Percentiles rank a stretch among this genome's conserved stretches.
Evolutionary conservation across 2,888 invertebrate species (phyloP).

Genomic region (Drosophila incognita): DNA sequence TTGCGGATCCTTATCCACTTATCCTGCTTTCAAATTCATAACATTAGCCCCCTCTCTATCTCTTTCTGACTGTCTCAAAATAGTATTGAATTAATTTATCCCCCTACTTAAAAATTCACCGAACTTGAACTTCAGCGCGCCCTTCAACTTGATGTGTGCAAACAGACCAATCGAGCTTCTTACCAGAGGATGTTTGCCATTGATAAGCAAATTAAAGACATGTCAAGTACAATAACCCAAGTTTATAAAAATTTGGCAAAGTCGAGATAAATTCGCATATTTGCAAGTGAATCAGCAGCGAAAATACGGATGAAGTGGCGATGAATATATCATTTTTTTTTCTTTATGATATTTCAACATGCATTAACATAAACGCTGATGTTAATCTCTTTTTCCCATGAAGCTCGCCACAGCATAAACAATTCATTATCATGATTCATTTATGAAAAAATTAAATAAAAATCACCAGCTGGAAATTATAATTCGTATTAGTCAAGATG

Average conservation of each 20-base stretch:
- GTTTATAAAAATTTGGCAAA: slow-evolving; percentile 29
- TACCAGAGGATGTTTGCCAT: slow-evolving; percentile 71
- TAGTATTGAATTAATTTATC: not conserved
- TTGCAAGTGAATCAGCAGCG: slow-evolving; percentile 73
- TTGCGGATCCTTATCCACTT: not conserved
- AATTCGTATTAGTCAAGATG: slow-evolving; percentile 68
- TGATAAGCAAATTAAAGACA: slow-evolving; percentile 62
- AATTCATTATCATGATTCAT: slow-evolving; percentile 82
- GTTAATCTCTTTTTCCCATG: slow-evolving; percentile 82
- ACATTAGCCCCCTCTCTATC: not conserved
- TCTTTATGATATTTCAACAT: slow-evolving; percentile 72
- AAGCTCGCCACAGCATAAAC: slow-evolving; percentile 71
- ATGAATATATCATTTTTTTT: slow-evolving; percentile 57
- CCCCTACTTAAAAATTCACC: slow-evolving; percentile 9
- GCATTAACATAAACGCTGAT: slow-evolving; percentile 80
- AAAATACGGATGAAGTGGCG: slow-evolving; percentile 46
- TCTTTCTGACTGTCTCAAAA: not conserved
- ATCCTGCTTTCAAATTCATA: not conserved
- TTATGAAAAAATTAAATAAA: slow-evolving; percentile 68
- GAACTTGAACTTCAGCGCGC: slow-evolving; percentile 74
- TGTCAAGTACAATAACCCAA: slow-evolving; percentile 41
- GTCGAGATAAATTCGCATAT: slow-evolving; percentile 48
- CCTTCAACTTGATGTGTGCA: slow-evolving; percentile 71
- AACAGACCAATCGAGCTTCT: slow-evolving; percentile 7
- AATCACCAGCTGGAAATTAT: slow-evolving; percentile 72